Evolutionary conservation across 2,797 vertebrate genomes (phyloP).

Genomic region (Pseudotriccus pelzelni): DNA sequence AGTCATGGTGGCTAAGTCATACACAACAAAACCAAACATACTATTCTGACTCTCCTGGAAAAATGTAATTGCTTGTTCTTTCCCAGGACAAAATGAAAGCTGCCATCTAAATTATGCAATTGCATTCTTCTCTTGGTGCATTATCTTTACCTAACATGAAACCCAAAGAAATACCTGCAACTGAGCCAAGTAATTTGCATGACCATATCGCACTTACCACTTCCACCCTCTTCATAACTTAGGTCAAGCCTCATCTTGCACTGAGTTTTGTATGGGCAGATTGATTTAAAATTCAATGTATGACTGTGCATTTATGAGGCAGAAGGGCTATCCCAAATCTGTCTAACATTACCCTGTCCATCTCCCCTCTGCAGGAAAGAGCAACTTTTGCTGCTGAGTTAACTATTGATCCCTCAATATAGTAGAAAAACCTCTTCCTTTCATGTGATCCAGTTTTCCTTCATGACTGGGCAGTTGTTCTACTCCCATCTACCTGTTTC

Average conservation of each 20-base stretch:
- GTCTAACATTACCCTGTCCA: neutral
- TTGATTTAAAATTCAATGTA: neutral
- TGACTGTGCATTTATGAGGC: neutral
- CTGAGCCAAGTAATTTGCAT: conserved; percentile 10
- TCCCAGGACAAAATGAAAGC: neutral
- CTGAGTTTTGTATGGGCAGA: neutral
- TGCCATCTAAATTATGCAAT: neutral
- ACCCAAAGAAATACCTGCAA: neutral
- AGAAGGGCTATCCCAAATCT: neutral
- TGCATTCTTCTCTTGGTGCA: neutral
- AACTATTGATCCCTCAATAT: neutral
- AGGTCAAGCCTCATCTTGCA: neutral
- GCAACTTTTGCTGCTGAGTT: neutral
- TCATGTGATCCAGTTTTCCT: neutral
- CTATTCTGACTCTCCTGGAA: neutral
- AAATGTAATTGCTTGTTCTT: neutral
- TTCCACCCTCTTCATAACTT: neutral
- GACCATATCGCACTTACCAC: neutral
- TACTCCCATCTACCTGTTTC: neutral
- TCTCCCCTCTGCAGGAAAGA: neutral
- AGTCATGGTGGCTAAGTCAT: neutral
- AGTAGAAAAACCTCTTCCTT: neutral
- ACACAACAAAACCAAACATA: neutral
- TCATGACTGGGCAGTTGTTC: neutral
- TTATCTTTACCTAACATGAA: neutral